Conservation (phyloP, 2,888 invertebrate species). For the Polietes domitor region DNA sequence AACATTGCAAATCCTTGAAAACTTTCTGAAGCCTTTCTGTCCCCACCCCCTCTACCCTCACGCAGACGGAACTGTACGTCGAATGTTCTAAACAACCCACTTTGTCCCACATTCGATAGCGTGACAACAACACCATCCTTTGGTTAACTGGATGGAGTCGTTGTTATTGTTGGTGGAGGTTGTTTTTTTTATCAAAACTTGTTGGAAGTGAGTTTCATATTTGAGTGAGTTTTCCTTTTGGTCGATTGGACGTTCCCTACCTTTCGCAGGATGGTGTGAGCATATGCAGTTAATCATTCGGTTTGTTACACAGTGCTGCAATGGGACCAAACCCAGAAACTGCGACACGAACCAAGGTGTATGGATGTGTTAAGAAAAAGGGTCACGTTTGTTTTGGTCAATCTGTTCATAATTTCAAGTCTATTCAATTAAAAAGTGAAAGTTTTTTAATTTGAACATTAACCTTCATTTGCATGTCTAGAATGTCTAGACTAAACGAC, state of each 20-base stretch:
- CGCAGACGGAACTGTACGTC: background rate
- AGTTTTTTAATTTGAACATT: too few relatives aligned
- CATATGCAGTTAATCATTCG: background rate
- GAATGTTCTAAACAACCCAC: background rate
- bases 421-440: too few relatives aligned
- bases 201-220: background rate
- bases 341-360: too few relatives aligned
- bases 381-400: too few relatives aligned
- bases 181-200: background rate
- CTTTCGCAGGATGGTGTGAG: background rate
- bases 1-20: conserved; percentile 1
- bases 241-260: background rate
- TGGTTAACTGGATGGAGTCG: background rate
- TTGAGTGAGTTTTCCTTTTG: conserved; percentile 1
- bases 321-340: too few relatives aligned
- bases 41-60: background rate
- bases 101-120: background rate
- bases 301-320: background rate
- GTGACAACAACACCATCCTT: conserved; percentile 11
- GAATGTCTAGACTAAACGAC: too few relatives aligned
- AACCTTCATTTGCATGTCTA: too few relatives aligned
- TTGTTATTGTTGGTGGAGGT: background rate
- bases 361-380: too few relatives aligned
- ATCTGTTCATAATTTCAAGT: too few relatives aligned
- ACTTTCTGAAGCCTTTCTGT: background rate